Evolutionary conservation across 2,797 vertebrate species (phyloP), one percentile per base, ranked within the genome.

Genomic region (Sebastes reedi): DNA sequence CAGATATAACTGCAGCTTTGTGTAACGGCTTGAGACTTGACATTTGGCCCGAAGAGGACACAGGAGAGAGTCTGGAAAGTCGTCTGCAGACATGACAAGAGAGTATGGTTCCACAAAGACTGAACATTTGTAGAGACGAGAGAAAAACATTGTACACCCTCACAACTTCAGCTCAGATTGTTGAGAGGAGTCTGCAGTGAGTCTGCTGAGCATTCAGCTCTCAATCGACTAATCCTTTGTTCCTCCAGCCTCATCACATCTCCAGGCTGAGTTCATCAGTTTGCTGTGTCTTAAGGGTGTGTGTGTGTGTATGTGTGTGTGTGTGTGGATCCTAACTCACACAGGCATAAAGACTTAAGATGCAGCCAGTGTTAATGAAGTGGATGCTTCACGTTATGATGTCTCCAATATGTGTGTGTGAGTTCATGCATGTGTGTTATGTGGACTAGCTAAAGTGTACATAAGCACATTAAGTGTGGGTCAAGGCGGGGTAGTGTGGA

Each of bases 261-360:
- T 59, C 30, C 70, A 79, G 78, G 67, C 85, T 79, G 84, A 85
- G 74, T 87, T 87, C 89, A 91, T 91, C 87, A 75, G 25, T 75
- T 83, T 84, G 50, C 52, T 7, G 54, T 27, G 69, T 80, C 72
- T 69, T 59, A 46, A 60, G 78, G 72, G 36, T 13, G 61, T 64
- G 74, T 67, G 65, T 54, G 56, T 62, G 7, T 65, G n/a, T 27
- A 42, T 7, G 16, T 30, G 29, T 50, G 66, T 30, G 58, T 32
- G 52, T 61, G 69, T 25, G 34, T 8, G 50, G 8, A 64, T 62
- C 7, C 22, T 29, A 77, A 66, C 24, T 83, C 30, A 46, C 22
- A 67, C 13, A 55, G 27, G 22, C 39, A 36, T 24, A 46, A 46
- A 46, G 62, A 42, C 56, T 73, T 32, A 8, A 50, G 6, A 25